Base-by-base conservation (phyloP, 2,113 vertebrate genomes). In the human (Homo sapiens) region DNA sequence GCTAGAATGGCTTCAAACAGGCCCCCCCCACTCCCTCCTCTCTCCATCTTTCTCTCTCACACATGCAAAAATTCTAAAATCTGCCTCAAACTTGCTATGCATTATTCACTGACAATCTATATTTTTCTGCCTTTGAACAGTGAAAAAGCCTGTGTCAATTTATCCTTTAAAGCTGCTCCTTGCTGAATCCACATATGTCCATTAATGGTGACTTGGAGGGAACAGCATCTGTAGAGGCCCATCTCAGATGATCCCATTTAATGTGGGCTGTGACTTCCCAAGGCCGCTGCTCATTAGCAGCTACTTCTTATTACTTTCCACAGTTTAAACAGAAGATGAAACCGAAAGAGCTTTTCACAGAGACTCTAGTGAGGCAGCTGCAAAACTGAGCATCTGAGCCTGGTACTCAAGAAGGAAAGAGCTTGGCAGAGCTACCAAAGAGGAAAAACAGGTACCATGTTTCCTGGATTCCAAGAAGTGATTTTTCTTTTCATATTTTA, bases 181-280 rank as follows among this genome's bases (percentile, higher is more conserved):
- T 30, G n/a, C 70, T 61, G 98, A 95, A 97, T 92, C 30, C 94
- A 96, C 90, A 90, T 66, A 35, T 4, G 64, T 88, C 96, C 73
- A 90, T 96, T 98, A 97, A 68, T 16, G 90, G 70, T 11, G 90
- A 92, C 92, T 92, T 3, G 8, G 84, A 88, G 32, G n/a, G 90
- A 64, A 85, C 20, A 11, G 88, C 59, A 18, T 82, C 84, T 61
- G 84, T 14, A 52, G 57, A 88, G 90, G 57, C 81, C 76, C n/a
- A 8, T 40, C 64, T 48, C 76, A 23, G 66, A 45, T 0, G 64
- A 48, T 57, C 82, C 72, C 10, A 3, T 75, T 78, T 95, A 81
- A 76, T 50, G 43, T 2, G n/a, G 87, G 80, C 93, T 96, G 97
- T 97, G 98, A 94, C 85, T 94, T 83, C 88, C 92, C 95, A 96